Evolutionary conservation across 2,888 invertebrate genomes (phyloP).

Genomic region (Orthonychiurus folsomi): DNA sequence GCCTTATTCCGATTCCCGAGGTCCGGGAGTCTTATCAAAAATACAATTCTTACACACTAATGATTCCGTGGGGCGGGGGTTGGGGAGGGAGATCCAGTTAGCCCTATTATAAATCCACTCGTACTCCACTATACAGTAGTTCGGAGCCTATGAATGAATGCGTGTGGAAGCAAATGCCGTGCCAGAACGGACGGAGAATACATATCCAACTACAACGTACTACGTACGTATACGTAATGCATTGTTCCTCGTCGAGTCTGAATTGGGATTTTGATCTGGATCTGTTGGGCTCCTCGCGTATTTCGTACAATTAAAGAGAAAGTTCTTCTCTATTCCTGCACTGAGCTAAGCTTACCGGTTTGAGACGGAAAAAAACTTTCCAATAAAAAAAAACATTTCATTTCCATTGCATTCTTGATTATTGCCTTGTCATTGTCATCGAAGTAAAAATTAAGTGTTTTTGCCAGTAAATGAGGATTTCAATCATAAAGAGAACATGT

Average conservation of each 20-base stretch:
- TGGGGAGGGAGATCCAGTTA: conserved; percentile 2
- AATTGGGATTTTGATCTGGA: background rate
- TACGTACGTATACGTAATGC: background rate
- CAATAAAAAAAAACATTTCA: conserved; percentile 27
- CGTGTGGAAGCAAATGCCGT: no score
- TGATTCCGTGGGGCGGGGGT: conserved; percentile 10
- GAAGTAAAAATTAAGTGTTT: no score
- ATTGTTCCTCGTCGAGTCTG: background rate
- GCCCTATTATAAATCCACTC: conserved; percentile 2
- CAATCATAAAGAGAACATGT: no score
- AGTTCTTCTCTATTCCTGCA: conserved; percentile 15
- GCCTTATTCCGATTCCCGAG: conserved; percentile 1
- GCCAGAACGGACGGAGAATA: background rate
- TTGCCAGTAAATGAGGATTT: no score
- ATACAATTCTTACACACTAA: conserved; percentile 22
- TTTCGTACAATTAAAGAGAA: conserved; percentile 22
- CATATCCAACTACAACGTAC: background rate
- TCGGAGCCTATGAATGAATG: no score
- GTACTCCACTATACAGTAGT: background rate
- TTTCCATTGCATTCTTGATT: conserved; percentile 16
- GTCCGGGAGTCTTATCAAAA: conserved; percentile 21
- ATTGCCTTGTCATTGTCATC: no score
- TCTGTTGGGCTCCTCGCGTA: conserved; percentile 2
- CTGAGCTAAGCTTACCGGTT: no score
- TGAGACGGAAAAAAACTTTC: conserved; percentile 28